Evolutionary conservation across 2,113 vertebrate species (phyloP).

Genomic region (Chaetorhynchus papuensis): DNA sequence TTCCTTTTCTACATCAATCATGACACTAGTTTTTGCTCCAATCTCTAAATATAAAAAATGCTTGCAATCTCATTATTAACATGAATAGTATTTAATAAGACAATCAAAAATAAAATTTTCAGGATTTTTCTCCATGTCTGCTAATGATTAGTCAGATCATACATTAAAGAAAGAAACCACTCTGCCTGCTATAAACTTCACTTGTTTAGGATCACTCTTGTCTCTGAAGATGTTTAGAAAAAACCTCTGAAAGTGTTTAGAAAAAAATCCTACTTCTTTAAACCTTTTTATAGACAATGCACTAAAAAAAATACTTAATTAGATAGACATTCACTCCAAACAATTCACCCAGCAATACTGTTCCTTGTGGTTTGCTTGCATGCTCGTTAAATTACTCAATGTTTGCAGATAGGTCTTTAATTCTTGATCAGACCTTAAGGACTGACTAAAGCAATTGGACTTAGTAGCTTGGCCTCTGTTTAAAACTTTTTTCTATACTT

Average conservation of each 20-base stretch:
- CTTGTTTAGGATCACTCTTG: not conserved
- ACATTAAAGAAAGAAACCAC: not conserved
- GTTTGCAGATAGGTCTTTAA: not conserved
- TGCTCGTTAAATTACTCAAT: not conserved
- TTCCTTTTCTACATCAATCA: not conserved
- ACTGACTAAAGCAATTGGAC: not conserved
- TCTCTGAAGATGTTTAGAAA: not conserved
- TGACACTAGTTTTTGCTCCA: not conserved
- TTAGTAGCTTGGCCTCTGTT: not conserved
- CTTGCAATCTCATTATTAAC: not conserved
- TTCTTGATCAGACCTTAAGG: not conserved
- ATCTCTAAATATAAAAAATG: not conserved
- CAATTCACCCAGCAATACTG: not conserved
- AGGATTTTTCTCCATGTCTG: not conserved
- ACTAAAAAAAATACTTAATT: not conserved
- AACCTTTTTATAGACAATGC: not conserved
- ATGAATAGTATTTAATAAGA: not conserved
- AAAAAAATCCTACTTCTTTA: not conserved
- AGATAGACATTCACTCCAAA: not conserved
- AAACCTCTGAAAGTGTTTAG: not conserved
- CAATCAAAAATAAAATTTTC: not conserved
- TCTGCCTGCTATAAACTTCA: not conserved
- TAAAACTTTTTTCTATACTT: not conserved
- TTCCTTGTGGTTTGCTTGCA: not conserved
- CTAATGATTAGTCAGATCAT: not conserved